Percentiles rank a stretch among this genome's conserved stretches.
Evolutionary conservation across 2,888 invertebrate genomes (phyloP).

Genomic region (Dorcus hopei): DNA sequence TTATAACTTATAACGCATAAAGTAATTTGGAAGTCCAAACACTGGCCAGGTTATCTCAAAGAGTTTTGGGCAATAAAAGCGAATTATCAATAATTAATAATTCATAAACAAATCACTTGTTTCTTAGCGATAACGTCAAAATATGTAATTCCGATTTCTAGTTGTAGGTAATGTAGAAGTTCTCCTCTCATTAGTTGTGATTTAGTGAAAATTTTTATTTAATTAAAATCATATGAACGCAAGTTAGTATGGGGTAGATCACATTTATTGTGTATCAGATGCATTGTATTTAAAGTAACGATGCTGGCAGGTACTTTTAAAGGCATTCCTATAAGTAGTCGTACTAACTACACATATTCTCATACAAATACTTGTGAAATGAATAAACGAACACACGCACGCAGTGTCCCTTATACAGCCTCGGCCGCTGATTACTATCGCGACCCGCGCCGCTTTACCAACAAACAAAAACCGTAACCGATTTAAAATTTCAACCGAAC

Average conservation of each 20-base stretch:
- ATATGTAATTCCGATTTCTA: no score
- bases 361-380: constrained; percentile 27
- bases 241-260: neutral
- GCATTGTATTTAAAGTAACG: neutral
- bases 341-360: constrained; percentile 34
- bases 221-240: neutral
- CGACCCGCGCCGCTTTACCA: constrained; percentile 19
- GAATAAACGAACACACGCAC: constrained; percentile 32
- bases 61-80: no score
- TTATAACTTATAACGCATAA: no score
- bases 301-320: constrained; percentile 20
- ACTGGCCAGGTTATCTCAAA: no score
- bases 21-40: no score
- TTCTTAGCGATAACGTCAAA: no score
- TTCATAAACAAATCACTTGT: no score
- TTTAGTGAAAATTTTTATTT: neutral
- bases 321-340: constrained; percentile 28
- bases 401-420: constrained; percentile 27
- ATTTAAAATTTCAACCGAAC: constrained; percentile 35
- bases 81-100: no score
- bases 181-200: no score
- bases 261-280: neutral
- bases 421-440: constrained; percentile 34
- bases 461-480: constrained; percentile 29
- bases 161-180: no score